phyloP scores from a whole-genome alignment of 2,113 vertebrate species.

The Lynx canadensis region DNA sequence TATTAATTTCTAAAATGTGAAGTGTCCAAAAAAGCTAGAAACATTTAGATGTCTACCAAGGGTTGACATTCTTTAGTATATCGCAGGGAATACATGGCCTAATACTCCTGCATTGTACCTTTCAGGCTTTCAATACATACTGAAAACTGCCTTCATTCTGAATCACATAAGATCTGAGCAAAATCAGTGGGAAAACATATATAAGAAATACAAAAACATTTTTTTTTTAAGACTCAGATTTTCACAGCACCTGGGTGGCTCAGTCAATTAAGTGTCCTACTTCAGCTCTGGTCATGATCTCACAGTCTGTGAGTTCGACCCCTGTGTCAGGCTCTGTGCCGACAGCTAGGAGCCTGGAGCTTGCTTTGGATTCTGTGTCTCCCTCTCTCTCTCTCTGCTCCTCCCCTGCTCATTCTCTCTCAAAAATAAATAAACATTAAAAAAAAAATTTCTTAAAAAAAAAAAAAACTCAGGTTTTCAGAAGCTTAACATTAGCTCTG shows the following conservation, averaged over 20 bases:
- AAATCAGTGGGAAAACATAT: neutral
- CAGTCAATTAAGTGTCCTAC: too few species aligned
- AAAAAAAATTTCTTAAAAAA: too few species aligned
- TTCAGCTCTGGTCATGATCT: too few species aligned
- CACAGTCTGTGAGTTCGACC: too few species aligned
- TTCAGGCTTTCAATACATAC: slow-evolving; percentile 2
- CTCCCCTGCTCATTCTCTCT: too few species aligned
- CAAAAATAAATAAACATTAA: too few species aligned
- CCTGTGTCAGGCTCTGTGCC: too few species aligned
- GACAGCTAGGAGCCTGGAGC: too few species aligned
- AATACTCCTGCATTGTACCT: neutral
- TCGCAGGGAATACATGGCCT: neutral
- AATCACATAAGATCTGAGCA: neutral
- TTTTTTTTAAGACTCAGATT: slow-evolving; percentile 34
- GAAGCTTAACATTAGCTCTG: slow-evolving; percentile 36
- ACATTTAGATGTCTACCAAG: neutral
- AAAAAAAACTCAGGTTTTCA: slow-evolving; percentile 39
- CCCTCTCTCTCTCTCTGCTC: too few species aligned
- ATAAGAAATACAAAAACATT: slow-evolving; percentile 18
- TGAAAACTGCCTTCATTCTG: slow-evolving; percentile 54
- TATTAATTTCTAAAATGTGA: slow-evolving; percentile 47
- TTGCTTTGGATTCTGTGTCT: too few species aligned
- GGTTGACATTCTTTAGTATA: neutral
- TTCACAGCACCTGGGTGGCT: neutral
- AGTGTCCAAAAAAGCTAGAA: slow-evolving; percentile 15